phyloP scores from a whole-genome alignment of 1,140 invertebrate species.

The Eumeta japonica region DNA sequence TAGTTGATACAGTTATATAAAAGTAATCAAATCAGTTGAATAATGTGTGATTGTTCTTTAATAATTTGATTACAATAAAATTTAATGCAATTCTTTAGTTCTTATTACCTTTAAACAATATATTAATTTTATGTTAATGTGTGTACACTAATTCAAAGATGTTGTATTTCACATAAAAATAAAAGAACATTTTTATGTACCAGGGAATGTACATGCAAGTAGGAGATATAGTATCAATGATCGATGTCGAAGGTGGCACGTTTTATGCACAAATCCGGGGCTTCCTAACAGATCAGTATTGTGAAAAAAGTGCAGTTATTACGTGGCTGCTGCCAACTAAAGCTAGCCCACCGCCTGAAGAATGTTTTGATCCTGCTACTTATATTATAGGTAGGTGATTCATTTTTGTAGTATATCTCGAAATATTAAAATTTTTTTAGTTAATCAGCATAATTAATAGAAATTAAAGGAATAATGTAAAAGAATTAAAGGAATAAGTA shows the following conservation, averaged over 20 bases:
- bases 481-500: not conserved
- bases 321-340: conserved; percentile 89
- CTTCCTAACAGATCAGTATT: conserved; percentile 87
- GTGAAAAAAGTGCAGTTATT: conserved; percentile 90
- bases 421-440: not conserved
- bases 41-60: no score
- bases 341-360: conserved; percentile 72
- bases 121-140: no score
- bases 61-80: no score
- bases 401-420: not conserved
- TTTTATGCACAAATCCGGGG: conserved; percentile 90
- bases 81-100: no score
- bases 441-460: not conserved
- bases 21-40: not conserved
- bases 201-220: conserved; percentile 83
- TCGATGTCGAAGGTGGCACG: conserved; percentile 72
- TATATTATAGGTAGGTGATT: conserved; percentile 82
- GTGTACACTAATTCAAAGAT: not conserved
- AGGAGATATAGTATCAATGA: conserved; percentile 87
- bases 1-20: no score
- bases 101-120: no score
- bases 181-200: conserved; percentile 17
- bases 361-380: conserved; percentile 85
- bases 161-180: not conserved
- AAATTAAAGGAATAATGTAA: not conserved